Conservation (phyloP, 2,888 invertebrate genomes). For the Hypomecis atomaria region DNA sequence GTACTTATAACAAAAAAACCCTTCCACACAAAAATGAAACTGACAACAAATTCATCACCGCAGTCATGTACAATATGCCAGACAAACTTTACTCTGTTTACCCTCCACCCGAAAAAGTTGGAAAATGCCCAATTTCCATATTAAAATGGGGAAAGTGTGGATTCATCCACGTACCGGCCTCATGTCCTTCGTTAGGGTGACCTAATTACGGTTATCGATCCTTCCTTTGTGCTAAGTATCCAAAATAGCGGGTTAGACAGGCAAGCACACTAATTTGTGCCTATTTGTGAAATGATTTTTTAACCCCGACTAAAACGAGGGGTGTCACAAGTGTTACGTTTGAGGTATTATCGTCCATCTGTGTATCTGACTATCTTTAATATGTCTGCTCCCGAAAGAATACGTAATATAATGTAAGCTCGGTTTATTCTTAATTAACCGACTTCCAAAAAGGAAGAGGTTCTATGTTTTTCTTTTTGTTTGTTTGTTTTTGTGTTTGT, state of each 20-base stretch:
- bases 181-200: constrained; percentile 26
- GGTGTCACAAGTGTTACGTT: too few species aligned
- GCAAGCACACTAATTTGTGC: neutral
- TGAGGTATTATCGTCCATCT: too few species aligned
- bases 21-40: neutral
- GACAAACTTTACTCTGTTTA: constrained; percentile 14
- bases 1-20: too few species aligned
- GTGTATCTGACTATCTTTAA: too few species aligned
- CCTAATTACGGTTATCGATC: constrained; percentile 32
- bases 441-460: too few species aligned
- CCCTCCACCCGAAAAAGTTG: constrained; percentile 18
- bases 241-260: constrained; percentile 18
- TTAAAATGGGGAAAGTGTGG: constrained; percentile 22
- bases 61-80: constrained; percentile 6
- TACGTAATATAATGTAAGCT: too few species aligned
- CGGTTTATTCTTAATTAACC: too few species aligned
- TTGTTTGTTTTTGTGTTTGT: too few species aligned
- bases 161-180: constrained; percentile 17
- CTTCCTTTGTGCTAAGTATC: constrained; percentile 18
- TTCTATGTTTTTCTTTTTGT: too few species aligned
- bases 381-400: too few species aligned
- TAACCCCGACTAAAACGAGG: too few species aligned
- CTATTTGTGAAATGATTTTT: neutral
- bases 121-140: constrained; percentile 19
- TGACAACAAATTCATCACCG: constrained; percentile 4